Evolutionary conservation across 1,140 invertebrate genomes (phyloP).

Genomic region (Adoxophyes honmai): DNA sequence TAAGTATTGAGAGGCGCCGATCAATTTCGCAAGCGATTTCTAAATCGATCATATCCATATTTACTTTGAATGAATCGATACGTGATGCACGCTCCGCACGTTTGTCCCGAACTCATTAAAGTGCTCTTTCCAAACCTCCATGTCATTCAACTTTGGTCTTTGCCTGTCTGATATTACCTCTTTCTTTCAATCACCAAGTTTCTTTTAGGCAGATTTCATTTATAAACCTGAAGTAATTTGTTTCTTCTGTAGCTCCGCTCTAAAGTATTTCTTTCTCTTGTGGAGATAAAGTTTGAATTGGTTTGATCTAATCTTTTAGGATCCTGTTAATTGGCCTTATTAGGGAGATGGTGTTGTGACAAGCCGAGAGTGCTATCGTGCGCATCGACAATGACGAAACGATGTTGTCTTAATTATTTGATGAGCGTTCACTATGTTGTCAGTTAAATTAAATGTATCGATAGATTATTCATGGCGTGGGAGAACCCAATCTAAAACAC

Average conservation of each 20-base stretch:
- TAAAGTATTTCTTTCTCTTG: neutral
- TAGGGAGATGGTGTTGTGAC: constrained; percentile 75
- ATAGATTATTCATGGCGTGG: constrained; percentile 72
- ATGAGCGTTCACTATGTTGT: constrained; percentile 74
- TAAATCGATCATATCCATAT: constrained; percentile 16
- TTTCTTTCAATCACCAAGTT: constrained; percentile 58
- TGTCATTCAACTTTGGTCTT: constrained; percentile 74
- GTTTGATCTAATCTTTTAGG: constrained; percentile 33
- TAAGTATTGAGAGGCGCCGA: neutral
- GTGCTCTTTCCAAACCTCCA: constrained; percentile 41
- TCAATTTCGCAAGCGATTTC: constrained; percentile 7
- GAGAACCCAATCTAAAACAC: constrained; percentile 56
- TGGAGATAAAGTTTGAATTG: constrained; percentile 43
- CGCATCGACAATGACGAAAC: constrained; percentile 76
- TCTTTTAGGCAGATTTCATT: constrained; percentile 40
- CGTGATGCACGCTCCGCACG: constrained; percentile 51
- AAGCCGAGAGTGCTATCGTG: constrained; percentile 74
- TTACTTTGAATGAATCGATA: constrained; percentile 43
- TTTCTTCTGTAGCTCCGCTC: neutral
- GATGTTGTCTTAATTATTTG: constrained; percentile 75
- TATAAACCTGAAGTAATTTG: constrained; percentile 35
- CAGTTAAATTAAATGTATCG: constrained; percentile 76
- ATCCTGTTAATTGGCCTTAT: constrained; percentile 75
- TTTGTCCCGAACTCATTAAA: constrained; percentile 42
- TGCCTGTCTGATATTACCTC: constrained; percentile 54